A percentile compares a stretch with the other conserved stretches of the same genome.
phyloP scores from a whole-genome alignment of 23 tunicate species.

The Diplosoma virens region DNA sequence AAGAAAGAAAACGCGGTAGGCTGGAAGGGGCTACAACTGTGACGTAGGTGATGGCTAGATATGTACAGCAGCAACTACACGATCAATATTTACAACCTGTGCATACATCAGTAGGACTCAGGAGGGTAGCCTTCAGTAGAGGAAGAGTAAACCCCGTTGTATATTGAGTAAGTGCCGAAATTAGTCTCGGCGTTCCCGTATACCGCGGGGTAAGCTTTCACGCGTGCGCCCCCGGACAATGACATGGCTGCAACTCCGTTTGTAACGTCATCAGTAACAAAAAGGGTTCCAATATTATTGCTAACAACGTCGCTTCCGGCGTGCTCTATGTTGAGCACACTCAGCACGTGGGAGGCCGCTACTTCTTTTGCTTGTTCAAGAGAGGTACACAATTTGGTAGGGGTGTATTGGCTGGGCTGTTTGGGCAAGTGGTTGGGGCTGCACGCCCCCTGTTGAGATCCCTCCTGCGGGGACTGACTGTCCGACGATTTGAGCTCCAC shows the following conservation, averaged over 20 bases:
- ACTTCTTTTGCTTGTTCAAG: slow-evolving; percentile 86
- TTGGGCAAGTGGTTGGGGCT: slow-evolving; percentile 42
- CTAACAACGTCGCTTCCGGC: slow-evolving; percentile 24
- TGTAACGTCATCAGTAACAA: slow-evolving; percentile 45
- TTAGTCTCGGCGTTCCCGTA: slow-evolving; percentile 4
- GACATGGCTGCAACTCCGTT: slow-evolving; percentile 29
- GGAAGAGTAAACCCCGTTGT: slow-evolving; percentile 5
- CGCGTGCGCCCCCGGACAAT: not conserved
- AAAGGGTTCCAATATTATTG: slow-evolving; percentile 28
- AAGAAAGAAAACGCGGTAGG: not conserved
- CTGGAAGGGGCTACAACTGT: not conserved
- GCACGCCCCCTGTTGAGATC: slow-evolving; percentile 36
- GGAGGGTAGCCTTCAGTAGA: not conserved
- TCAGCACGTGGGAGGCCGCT: slow-evolving; percentile 75
- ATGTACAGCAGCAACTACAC: not conserved
- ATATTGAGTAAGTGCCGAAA: not conserved
- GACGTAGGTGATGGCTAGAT: too few relatives aligned
- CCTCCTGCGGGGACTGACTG: slow-evolving; percentile 45
- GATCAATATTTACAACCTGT: too few relatives aligned
- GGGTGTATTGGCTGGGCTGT: slow-evolving; percentile 81
- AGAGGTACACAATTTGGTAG: slow-evolving; percentile 99
- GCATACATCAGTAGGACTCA: too few relatives aligned
- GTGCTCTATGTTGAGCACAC: slow-evolving; percentile 10
- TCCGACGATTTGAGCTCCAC: slow-evolving; percentile 73
- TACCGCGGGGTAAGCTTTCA: slow-evolving; percentile 33